These are phyloP conservation scores for Megastigmus dorsalis DNA, from an alignment of 2,888 invertebrate species.

Conservation along the genomic window DNA sequence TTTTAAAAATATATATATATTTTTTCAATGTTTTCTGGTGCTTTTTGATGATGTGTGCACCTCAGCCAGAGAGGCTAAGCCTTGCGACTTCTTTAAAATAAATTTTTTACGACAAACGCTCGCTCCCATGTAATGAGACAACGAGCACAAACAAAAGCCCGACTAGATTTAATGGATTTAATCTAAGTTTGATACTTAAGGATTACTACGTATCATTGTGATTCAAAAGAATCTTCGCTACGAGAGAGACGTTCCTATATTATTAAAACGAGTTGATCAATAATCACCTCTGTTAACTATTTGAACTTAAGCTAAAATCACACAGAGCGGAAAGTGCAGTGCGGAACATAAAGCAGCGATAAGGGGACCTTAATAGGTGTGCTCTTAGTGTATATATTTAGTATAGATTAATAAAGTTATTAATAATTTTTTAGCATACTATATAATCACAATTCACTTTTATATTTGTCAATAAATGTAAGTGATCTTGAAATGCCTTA, in stretches of 20 bases:
- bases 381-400: too few relatives aligned
- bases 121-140: conserved; percentile 34
- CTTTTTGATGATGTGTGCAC: conserved; percentile 33
- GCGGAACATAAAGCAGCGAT: too few relatives aligned
- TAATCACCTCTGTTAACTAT: neutral
- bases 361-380: too few relatives aligned
- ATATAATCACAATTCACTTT: too few relatives aligned
- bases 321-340: too few relatives aligned
- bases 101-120: conserved; percentile 38
- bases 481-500: too few relatives aligned
- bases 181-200: conserved; percentile 41
- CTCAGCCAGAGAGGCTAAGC: conserved; percentile 42
- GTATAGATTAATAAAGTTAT: too few relatives aligned
- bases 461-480: too few relatives aligned
- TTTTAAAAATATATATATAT: conserved; percentile 36
- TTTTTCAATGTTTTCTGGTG: conserved; percentile 28
- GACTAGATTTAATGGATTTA: conserved; percentile 32
- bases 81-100: conserved; percentile 36
- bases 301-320: conserved; percentile 13
- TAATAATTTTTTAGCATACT: too few relatives aligned
- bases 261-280: conserved; percentile 19
- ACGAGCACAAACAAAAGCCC: conserved; percentile 31
- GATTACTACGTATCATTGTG: conserved; percentile 23
- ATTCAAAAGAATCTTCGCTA: conserved; percentile 27
- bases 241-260: conserved; percentile 41